Evolutionary conservation across 1,140 invertebrate genomes (phyloP).

Genomic region (Leptopilina clavipes): DNA sequence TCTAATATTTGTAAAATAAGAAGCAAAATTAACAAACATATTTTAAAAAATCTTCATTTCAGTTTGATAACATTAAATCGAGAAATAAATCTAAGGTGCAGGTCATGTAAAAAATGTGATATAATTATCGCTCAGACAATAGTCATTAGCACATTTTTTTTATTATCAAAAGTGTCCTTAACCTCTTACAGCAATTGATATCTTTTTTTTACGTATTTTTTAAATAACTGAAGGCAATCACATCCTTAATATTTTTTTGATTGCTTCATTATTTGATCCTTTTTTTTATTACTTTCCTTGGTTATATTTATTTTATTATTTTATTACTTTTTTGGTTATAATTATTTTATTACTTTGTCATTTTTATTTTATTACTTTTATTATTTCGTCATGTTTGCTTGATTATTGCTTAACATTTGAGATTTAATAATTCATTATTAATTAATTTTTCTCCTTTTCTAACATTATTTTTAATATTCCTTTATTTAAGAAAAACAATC

Average conservation of each 20-base stretch:
- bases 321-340: too few species aligned
- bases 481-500: too few species aligned
- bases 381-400: too few species aligned
- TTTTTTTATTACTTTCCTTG: too few species aligned
- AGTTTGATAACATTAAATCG: background rate
- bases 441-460: too few species aligned
- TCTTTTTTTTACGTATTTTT: background rate
- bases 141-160: conserved; percentile 18
- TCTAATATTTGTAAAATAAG: background rate
- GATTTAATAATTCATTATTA: too few species aligned
- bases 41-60: background rate
- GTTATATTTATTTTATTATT: too few species aligned
- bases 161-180: conserved; percentile 5
- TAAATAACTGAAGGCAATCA: background rate
- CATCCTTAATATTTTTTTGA: background rate
- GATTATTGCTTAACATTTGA: background rate
- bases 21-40: background rate
- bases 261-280: too few species aligned
- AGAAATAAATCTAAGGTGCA: conserved; percentile 5
- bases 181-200: background rate
- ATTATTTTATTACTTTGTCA: too few species aligned
- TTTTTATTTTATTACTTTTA: too few species aligned
- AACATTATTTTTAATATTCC: too few species aligned
- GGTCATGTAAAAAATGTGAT: conserved; percentile 6
- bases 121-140: background rate